These are phyloP conservation scores for Antigone vipio DNA, from an alignment of 2,113 vertebrate species.

Conservation along the genomic window DNA sequence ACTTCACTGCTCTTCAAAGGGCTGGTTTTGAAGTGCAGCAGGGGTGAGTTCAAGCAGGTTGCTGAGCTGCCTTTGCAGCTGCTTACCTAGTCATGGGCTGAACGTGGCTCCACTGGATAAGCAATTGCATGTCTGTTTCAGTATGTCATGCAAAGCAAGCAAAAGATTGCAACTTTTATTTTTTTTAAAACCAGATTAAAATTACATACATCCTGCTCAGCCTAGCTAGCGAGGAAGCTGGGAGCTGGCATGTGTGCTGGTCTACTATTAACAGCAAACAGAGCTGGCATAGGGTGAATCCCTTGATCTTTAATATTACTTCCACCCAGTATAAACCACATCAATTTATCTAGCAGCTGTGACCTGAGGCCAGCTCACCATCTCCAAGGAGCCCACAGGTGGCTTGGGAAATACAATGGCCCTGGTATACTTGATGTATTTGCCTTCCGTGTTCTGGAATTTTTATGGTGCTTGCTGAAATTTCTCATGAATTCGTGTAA, in stretches of 20 bases:
- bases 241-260: neutral
- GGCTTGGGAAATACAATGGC: neutral
- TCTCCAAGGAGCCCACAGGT: neutral
- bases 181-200: neutral
- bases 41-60: neutral
- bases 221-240: neutral
- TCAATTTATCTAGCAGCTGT: neutral
- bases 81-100: neutral
- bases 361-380: neutral
- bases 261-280: neutral
- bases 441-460: neutral
- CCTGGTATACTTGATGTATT: neutral
- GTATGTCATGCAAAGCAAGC: neutral
- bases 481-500: neutral
- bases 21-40: neutral
- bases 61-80: neutral
- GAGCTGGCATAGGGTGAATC: neutral
- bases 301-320: neutral
- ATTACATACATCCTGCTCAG: neutral
- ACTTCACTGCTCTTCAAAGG: neutral
- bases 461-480: neutral
- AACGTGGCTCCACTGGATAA: neutral
- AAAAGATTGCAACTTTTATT: neutral
- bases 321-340: neutral
- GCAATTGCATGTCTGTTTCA: neutral